phyloP scores from a whole-genome alignment of 2,113 vertebrate genomes.

The Pteruthius melanotis region DNA sequence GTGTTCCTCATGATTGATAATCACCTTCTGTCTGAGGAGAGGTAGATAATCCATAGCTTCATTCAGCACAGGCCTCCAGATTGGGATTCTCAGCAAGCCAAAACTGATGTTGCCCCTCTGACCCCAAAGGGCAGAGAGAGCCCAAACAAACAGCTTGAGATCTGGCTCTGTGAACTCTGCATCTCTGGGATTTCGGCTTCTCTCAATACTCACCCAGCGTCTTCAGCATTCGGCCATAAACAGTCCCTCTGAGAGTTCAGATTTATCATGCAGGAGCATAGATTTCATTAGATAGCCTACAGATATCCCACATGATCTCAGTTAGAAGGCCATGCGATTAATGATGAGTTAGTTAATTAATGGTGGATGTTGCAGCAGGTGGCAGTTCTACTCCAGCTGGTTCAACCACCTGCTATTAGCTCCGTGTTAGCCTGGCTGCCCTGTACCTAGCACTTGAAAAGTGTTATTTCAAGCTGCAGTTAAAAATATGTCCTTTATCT shows the following conservation, averaged over 20 bases:
- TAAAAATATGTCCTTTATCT: slow-evolving; percentile 11
- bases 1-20: background rate
- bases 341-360: slow-evolving; percentile 65
- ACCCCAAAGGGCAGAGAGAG: background rate
- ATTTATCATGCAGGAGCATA: background rate
- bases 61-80: background rate
- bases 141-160: background rate
- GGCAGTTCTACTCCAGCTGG: slow-evolving; percentile 46
- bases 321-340: slow-evolving; percentile 43
- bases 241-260: background rate
- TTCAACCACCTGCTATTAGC: slow-evolving; percentile 45
- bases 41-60: background rate
- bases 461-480: background rate
- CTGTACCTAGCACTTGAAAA: background rate
- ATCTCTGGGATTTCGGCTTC: background rate
- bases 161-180: background rate
- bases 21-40: background rate
- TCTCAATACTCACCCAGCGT: background rate
- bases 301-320: background rate
- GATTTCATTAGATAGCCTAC: background rate
- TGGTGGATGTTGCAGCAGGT: slow-evolving; percentile 32
- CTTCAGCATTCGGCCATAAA: background rate
- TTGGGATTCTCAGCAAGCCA: background rate
- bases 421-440: background rate
- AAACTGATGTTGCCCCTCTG: background rate